A percentile compares a stretch with the other conserved stretches of the same genome.
These are phyloP conservation scores for Hemistola chrysoprasaria DNA, from an alignment of 2,888 invertebrate genomes.

Conservation along the genomic window DNA sequence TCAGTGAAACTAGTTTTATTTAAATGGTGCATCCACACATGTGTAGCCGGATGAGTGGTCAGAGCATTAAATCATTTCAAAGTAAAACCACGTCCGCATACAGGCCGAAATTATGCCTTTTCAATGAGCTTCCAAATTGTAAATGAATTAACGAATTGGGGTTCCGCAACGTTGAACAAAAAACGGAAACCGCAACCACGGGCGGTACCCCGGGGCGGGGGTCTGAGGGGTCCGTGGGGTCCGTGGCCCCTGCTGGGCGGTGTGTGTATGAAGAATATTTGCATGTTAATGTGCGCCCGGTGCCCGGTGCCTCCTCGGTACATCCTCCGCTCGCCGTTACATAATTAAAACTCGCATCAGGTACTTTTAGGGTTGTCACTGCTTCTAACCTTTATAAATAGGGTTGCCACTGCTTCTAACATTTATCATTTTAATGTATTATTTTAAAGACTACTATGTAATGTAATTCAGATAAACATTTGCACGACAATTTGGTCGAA, in stretches of 20 bases:
- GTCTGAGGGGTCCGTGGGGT: constrained; percentile 1
- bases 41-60: no score
- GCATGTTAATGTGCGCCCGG: constrained; percentile 42
- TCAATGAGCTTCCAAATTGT: constrained; percentile 39
- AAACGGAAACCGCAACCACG: constrained; percentile 12
- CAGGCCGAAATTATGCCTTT: constrained; percentile 36
- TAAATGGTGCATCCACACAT: no score
- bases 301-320: no score
- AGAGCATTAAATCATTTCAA: no score
- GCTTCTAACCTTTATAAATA: no score
- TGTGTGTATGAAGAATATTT: constrained; percentile 45
- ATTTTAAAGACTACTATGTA: no score
- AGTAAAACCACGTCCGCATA: constrained; percentile 7
- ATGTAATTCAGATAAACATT: no score
- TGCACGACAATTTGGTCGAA: no score
- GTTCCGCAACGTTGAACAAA: constrained; percentile 14
- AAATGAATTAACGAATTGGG: constrained; percentile 28
- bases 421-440: no score
- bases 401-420: no score
- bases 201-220: constrained; percentile 6
- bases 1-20: no score
- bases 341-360: constrained; percentile 47
- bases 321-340: constrained; percentile 38
- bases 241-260: constrained; percentile 10
- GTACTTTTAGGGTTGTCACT: constrained; percentile 18